Base-by-base conservation (phyloP, 1,140 invertebrate species). In the Pomacea maculata region DNA sequence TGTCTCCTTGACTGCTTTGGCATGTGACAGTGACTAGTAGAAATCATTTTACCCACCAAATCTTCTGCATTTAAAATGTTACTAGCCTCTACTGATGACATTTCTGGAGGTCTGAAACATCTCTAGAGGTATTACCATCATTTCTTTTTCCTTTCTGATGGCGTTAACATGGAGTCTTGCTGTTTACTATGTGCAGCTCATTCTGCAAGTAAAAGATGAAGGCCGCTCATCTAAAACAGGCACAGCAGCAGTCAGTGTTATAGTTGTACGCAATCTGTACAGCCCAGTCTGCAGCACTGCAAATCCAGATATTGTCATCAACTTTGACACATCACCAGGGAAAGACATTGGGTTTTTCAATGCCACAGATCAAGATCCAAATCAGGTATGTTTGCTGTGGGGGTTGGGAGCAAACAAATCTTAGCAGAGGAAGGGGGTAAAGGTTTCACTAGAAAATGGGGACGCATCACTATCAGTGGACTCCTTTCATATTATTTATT, bases 231-330 rank as follows among this genome's bases (percentile, higher is more conserved):
- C 83, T 9, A 65, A 78, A 63, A 81, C 75, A 68, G 74, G 84
- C 11, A 87, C 80, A n/a, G 64, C 84, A 14, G 79, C 74, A 52
- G 83, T 87, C 19, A 80, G 34, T 17, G 88, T 88, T 15, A 84
- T 25, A 52, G 86, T 88, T 75, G 84, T 85, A 54, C 82, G 86
- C 15, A 92, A 92, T 75, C 87, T 92, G 65, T 78, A 85, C 34
- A 79, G 88, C 3, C 97, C 97, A 14, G 93, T 95, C 21, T 98
- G 97, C 87, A 70, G 63, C n/a, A n/a, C 71, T 17, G 25, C 65
- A 12, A 67, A 34, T 19, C 10, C 67, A 54, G 81, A 79, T 25
- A 68, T 75, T 8, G 78, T 64, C 19, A 83, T 88, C 21, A 57
- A 78, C 67, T 78, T 71, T 65, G 57, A 64, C 45, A 78, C 52